phyloP scores from a whole-genome alignment of 2,888 invertebrate species.

The Chirona hameri region DNA sequence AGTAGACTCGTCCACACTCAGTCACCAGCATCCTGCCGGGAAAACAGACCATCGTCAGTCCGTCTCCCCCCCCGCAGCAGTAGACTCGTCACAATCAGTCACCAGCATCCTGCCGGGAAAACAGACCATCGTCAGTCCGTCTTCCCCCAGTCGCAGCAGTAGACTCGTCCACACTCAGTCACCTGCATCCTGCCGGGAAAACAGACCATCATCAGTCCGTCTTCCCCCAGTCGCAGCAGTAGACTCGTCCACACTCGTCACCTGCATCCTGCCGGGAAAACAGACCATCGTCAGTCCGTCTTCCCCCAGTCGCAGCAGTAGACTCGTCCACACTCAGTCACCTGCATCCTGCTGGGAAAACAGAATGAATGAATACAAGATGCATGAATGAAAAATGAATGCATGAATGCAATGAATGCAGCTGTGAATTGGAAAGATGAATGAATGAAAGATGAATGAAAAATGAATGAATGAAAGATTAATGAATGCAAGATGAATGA shows the following conservation, averaged over 20 bases:
- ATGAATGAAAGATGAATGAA: too few species aligned
- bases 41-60: slow-evolving; percentile 47
- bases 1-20: slow-evolving; percentile 71
- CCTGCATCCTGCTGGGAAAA: slow-evolving; percentile 57
- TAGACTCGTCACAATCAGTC: slow-evolving; percentile 71
- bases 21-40: slow-evolving; percentile 66
- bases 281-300: slow-evolving; percentile 62
- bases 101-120: slow-evolving; percentile 61
- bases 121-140: slow-evolving; percentile 58
- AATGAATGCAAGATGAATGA: too few species aligned
- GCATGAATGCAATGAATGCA: too few species aligned
- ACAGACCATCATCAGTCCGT: slow-evolving; percentile 58
- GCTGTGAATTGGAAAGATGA: too few species aligned
- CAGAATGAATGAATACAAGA: too few species aligned
- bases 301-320: slow-evolving; percentile 87
- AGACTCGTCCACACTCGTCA: slow-evolving; percentile 78
- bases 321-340: slow-evolving; percentile 74
- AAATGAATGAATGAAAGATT: too few species aligned
- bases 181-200: slow-evolving; percentile 61
- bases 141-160: slow-evolving; percentile 87
- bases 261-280: slow-evolving; percentile 57
- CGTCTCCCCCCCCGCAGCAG: slow-evolving; percentile 92
- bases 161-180: slow-evolving; percentile 74
- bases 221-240: slow-evolving; percentile 87
- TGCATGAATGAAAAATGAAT: too few species aligned